Evolutionary conservation across 2,797 vertebrate genomes (phyloP).

Genomic region (Tolypeutes matacus): DNA sequence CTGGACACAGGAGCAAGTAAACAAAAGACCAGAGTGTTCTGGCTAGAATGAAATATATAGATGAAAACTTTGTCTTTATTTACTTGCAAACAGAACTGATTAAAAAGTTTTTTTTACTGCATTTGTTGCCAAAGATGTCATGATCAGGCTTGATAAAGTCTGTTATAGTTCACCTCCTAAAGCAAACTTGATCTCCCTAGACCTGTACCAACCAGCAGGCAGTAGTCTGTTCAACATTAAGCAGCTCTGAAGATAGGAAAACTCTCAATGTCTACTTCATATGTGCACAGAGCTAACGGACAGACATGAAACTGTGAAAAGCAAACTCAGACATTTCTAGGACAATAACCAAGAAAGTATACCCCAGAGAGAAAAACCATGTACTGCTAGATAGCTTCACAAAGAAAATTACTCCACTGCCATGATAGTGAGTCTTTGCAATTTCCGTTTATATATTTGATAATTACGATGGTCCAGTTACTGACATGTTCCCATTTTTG

Average conservation of each 20-base stretch:
- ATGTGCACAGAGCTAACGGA: neutral
- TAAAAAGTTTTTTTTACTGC: neutral
- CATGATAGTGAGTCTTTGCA: neutral
- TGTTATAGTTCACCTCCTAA: neutral
- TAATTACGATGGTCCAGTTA: neutral
- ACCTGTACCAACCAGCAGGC: neutral
- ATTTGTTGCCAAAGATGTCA: neutral
- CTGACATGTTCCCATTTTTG: neutral
- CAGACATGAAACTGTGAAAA: neutral
- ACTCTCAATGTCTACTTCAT: neutral
- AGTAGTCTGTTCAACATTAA: neutral
- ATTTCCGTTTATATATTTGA: too few species aligned
- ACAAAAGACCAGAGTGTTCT: conserved; percentile 44
- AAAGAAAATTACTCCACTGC: neutral
- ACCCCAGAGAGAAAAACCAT: neutral
- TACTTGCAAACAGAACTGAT: neutral
- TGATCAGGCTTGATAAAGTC: neutral
- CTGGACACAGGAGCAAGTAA: conserved; percentile 53
- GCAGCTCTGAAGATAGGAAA: neutral
- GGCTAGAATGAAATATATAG: neutral
- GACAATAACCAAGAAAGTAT: neutral
- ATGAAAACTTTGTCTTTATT: conserved; percentile 46
- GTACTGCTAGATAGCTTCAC: neutral
- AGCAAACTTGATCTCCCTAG: neutral
- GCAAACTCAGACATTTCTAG: neutral